These are phyloP conservation scores for Darwinula stevensoni DNA, from an alignment of 2,888 invertebrate species.

Conservation along the genomic window DNA sequence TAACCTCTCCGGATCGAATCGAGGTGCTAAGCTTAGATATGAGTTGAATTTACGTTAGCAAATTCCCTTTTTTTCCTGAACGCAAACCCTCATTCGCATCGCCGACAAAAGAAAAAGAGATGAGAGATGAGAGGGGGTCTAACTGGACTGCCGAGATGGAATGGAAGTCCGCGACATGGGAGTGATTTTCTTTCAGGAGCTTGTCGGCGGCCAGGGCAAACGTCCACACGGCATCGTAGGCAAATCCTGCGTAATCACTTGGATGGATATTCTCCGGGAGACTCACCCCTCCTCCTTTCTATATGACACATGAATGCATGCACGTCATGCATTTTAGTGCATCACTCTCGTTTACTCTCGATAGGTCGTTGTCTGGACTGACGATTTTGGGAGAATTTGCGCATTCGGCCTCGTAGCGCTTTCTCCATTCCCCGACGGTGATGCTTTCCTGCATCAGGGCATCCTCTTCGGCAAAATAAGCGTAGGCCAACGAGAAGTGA, in stretches of 20 bases:
- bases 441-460: constrained; percentile 29
- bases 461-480: constrained; percentile 29
- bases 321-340: not conserved
- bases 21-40: no score
- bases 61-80: no score
- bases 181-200: constrained; percentile 21
- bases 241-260: constrained; percentile 38
- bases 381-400: not conserved
- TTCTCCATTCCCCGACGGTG: constrained; percentile 30
- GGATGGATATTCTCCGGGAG: constrained; percentile 9
- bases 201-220: constrained; percentile 37
- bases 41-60: no score
- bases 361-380: not conserved
- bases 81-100: no score
- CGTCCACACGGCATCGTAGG: constrained; percentile 54
- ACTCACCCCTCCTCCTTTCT: not conserved
- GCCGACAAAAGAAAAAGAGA: no score
- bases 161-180: not conserved
- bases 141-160: no score
- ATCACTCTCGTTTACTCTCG: not conserved
- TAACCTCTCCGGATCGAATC: no score
- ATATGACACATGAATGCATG: no score
- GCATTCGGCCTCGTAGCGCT: constrained; percentile 16
- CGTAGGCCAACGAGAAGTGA: constrained; percentile 34
- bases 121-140: no score